Conservation (phyloP, 2,113 vertebrate species). For the Brachionichthys hirsutus region DNA sequence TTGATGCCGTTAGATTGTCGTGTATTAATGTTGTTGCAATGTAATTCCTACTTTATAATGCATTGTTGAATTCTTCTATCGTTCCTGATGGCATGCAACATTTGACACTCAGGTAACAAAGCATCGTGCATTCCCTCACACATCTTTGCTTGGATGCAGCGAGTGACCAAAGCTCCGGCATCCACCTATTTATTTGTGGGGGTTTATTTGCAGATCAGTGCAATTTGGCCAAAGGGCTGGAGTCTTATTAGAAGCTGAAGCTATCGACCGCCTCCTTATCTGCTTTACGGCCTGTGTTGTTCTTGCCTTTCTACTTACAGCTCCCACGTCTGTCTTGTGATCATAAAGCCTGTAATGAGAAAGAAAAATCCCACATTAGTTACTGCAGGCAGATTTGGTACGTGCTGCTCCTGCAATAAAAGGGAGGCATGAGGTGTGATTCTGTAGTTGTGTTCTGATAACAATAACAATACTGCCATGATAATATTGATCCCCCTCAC, state of each 20-base stretch:
- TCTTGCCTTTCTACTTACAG: conserved; percentile 41
- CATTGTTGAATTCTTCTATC: background rate
- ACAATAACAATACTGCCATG: conserved; percentile 38
- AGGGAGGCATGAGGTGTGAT: conserved; percentile 30
- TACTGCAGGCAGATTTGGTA: conserved; percentile 48
- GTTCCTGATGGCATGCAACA: no score
- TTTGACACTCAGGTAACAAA: no score
- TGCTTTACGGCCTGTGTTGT: conserved; percentile 44
- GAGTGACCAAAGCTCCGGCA: conserved; percentile 22
- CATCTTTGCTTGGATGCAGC: conserved; percentile 25
- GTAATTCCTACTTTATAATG: background rate
- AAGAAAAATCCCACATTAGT: conserved; percentile 52
- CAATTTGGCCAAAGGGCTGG: conserved; percentile 54
- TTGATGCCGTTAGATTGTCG: background rate
- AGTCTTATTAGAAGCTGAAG: conserved; percentile 63
- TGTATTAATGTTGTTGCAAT: no score
- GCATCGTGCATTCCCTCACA: no score
- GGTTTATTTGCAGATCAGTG: conserved; percentile 51
- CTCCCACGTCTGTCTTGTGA: conserved; percentile 43
- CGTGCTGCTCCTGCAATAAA: conserved; percentile 54
- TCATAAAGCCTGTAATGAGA: conserved; percentile 58
- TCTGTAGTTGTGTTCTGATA: conserved; percentile 39
- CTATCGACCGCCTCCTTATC: conserved; percentile 62
- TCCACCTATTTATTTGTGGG: conserved; percentile 49
- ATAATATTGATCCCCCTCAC: conserved; percentile 61